A percentile compares a stretch with the other conserved stretches of the same genome.
phyloP scores from a whole-genome alignment of 2,797 vertebrate species.

The Catamblyrhynchus diadema region DNA sequence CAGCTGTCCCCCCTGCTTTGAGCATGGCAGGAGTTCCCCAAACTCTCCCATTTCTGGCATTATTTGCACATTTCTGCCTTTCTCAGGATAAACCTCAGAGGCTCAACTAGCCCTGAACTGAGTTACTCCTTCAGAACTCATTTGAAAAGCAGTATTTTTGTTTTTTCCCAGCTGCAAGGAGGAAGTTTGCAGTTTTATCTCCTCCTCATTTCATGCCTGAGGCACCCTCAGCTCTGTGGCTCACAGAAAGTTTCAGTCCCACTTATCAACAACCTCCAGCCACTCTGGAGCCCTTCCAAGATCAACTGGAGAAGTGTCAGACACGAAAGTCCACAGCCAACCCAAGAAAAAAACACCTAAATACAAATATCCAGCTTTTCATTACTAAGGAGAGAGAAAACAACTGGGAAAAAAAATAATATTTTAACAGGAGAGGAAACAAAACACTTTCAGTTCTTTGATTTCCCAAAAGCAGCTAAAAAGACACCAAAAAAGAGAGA shows the following conservation, averaged over 20 bases:
- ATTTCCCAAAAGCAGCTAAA: neutral
- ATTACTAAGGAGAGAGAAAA: neutral
- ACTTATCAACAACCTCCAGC: constrained; percentile 35
- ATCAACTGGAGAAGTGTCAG: neutral
- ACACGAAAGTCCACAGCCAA: neutral
- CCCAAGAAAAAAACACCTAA: neutral
- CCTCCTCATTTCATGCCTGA: neutral
- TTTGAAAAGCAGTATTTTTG: fast-evolving
- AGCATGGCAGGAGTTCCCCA: fast-evolving
- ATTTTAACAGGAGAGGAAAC: neutral
- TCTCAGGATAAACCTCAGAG: neutral
- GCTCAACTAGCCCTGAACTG: neutral
- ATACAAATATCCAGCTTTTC: neutral
- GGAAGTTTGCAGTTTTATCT: neutral
- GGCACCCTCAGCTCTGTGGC: neutral
- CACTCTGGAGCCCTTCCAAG: constrained; percentile 13
- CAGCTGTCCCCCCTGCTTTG: neutral
- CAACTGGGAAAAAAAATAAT: fast-evolving
- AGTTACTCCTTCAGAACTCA: neutral
- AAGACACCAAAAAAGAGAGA: neutral
- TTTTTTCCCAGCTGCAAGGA: neutral
- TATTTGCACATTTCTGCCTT: neutral
- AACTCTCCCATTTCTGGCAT: neutral
- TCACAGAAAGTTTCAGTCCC: neutral
- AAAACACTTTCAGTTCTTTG: neutral